A percentile compares a stretch with the other conserved stretches of the same genome.
These are phyloP conservation scores for Melipona beecheii DNA, from an alignment of 2,888 invertebrate species.

Conservation along the genomic window DNA sequence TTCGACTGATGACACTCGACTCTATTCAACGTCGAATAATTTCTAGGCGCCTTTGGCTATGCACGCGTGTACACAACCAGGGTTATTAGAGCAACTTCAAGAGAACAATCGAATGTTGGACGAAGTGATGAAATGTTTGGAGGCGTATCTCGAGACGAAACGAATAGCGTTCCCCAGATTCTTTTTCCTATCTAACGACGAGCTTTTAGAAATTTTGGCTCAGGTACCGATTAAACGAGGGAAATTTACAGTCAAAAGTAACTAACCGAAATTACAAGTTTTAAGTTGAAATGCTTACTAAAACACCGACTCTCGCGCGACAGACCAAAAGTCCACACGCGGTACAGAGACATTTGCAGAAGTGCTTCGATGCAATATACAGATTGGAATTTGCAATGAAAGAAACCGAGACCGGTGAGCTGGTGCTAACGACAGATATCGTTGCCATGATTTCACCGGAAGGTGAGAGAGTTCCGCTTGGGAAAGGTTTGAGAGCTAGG, in stretches of 20 bases:
- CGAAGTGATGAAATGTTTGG: constrained; percentile 95
- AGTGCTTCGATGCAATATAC: constrained; percentile 94
- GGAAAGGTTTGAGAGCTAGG: constrained; percentile 93
- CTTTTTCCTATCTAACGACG: constrained; percentile 96
- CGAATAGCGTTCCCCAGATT: constrained; percentile 94
- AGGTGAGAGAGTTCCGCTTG: constrained; percentile 91
- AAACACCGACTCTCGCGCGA: neutral
- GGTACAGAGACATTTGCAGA: constrained; percentile 94
- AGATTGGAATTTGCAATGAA: constrained; percentile 90
- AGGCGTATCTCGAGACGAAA: constrained; percentile 95
- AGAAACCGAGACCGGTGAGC: constrained; percentile 85
- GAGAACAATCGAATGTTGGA: constrained; percentile 92
- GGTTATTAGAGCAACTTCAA: constrained; percentile 88
- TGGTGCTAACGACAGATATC: constrained; percentile 91
- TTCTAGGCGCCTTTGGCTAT: constrained; percentile 91
- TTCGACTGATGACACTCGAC: neutral
- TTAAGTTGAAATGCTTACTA: neutral
- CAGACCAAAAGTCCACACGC: constrained; percentile 94
- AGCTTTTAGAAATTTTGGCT: constrained; percentile 94
- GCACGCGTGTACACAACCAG: constrained; percentile 91
- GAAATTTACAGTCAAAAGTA: neutral
- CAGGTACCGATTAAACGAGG: constrained; percentile 86
- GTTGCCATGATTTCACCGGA: constrained; percentile 96
- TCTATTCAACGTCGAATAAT: neutral
- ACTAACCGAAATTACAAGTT: neutral